Evolutionary conservation across 2,113 vertebrate genomes (phyloP).

Genomic region (pig (Sus scrofa)): T2T-Sscrofa CM000829.6:46654501-46655000

Average conservation of each 20-base stretch:
- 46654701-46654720: neutral
- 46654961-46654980: too few relatives aligned
- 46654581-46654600: neutral
- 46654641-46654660: neutral
- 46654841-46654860: neutral
- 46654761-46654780: neutral
- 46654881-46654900: neutral
- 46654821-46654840: neutral
- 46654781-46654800: neutral
- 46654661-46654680: too few relatives aligned
- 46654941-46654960: too few relatives aligned
- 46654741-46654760: neutral
- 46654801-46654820: neutral
- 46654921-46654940: neutral
- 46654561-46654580: neutral
- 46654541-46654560: neutral
- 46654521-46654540: neutral
- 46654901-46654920: conserved; percentile 21
- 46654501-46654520: neutral
- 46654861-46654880: neutral
- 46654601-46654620: neutral
- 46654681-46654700: too few relatives aligned
- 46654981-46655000: too few relatives aligned
- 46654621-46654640: neutral
- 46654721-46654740: neutral